phyloP scores from a whole-genome alignment of 1,140 invertebrate genomes.

The Campoletis sonorensis region DNA sequence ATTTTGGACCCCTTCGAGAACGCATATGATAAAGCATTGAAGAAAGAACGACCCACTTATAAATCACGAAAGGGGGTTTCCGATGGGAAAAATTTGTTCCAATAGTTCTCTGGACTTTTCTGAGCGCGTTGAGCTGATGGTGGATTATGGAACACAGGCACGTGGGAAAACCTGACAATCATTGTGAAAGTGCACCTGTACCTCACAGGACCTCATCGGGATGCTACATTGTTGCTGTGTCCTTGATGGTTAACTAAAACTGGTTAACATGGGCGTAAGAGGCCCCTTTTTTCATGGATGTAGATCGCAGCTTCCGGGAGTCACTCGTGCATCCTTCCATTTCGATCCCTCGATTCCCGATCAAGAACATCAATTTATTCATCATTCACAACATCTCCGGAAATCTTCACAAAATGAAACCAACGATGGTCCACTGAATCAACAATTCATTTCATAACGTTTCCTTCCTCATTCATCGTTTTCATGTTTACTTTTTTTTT shows the following conservation, averaged over 20 bases:
- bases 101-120: neutral
- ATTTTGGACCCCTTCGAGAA: neutral
- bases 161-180: conserved; percentile 38
- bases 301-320: neutral
- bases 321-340: neutral
- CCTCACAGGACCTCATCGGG: neutral
- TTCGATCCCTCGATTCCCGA: no score
- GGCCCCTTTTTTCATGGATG: neutral
- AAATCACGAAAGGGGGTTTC: conserved; percentile 24
- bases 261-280: neutral
- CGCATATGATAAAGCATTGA: neutral
- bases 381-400: no score
- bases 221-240: conserved; percentile 1
- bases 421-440: no score
- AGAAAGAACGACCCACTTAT: conserved; percentile 21
- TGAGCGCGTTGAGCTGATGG: neutral
- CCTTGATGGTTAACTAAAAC: neutral
- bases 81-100: conserved; percentile 11
- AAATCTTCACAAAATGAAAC: no score
- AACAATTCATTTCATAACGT: no score
- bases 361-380: no score
- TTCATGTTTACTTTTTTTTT: no score
- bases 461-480: neutral
- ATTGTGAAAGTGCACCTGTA: conserved; percentile 31
- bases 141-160: neutral